Percentiles rank a stretch among this genome's conserved stretches.
Evolutionary conservation across 2,113 vertebrate species (phyloP).

Genomic region (Muntiacus muntjak): DNA sequence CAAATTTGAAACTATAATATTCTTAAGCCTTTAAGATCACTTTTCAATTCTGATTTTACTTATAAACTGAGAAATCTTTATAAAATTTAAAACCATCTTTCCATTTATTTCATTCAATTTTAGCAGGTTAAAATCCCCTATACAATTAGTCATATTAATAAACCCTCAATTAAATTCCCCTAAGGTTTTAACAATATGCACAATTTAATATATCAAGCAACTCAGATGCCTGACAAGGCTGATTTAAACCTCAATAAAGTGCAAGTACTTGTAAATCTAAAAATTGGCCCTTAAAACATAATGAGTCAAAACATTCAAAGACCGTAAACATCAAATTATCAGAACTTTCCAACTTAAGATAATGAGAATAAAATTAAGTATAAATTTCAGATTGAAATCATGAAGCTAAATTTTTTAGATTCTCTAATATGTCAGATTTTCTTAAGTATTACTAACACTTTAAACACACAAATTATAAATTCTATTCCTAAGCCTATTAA

Average conservation of each 20-base stretch:
- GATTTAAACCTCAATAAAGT: not conserved
- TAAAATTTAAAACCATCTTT: not conserved
- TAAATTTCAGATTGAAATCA: slow-evolving; percentile 3
- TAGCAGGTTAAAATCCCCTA: not conserved
- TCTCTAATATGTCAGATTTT: not conserved
- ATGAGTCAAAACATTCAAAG: not conserved
- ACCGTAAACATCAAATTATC: not conserved
- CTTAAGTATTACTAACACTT: slow-evolving; percentile 18
- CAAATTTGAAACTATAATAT: not conserved
- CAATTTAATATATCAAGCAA: slow-evolving; percentile 12
- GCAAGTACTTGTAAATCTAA: not conserved
- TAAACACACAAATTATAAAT: not conserved
- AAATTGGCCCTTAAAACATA: not conserved
- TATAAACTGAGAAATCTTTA: slow-evolving; percentile 10
- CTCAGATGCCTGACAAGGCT: not conserved
- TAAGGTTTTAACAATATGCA: not conserved
- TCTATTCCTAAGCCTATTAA: slow-evolving; percentile 3
- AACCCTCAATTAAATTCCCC: not conserved
- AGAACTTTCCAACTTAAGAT: not conserved
- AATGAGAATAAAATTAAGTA: slow-evolving; percentile 10
- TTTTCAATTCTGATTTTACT: slow-evolving; percentile 46
- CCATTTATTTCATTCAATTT: not conserved
- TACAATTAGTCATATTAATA: not conserved
- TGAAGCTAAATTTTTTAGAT: not conserved
- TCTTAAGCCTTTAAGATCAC: not conserved